phyloP scores from a whole-genome alignment of 2,113 vertebrate genomes.

The Varanus komodoensis region DNA sequence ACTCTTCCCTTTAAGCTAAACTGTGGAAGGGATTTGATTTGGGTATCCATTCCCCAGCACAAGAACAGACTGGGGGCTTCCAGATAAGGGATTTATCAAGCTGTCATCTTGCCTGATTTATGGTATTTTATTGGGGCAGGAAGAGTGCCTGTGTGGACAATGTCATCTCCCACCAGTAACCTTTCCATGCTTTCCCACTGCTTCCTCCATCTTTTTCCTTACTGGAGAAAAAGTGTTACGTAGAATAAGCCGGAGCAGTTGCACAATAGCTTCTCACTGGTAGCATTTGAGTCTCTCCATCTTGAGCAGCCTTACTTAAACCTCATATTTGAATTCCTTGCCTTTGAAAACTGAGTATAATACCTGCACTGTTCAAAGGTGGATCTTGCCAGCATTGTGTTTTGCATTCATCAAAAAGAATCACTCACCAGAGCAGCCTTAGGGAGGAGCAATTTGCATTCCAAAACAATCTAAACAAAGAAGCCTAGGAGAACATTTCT shows the following conservation, averaged over 20 bases:
- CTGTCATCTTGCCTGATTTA: no score
- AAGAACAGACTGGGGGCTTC: not conserved
- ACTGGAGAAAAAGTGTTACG: no score
- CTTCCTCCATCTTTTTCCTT: no score
- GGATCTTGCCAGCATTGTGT: not conserved
- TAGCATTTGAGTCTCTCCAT: no score
- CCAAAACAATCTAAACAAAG: not conserved
- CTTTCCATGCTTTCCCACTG: no score
- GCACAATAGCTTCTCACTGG: no score
- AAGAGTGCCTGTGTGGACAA: no score
- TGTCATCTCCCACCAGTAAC: no score
- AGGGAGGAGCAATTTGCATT: not conserved
- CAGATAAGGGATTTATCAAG: no score
- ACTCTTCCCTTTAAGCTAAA: no score
- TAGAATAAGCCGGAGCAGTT: no score
- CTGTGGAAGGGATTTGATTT: not conserved
- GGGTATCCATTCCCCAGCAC: not conserved
- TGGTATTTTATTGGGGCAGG: no score
- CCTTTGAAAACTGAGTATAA: not conserved
- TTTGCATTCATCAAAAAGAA: constrained; percentile 1
- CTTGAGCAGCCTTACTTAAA: not conserved
- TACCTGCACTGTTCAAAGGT: not conserved
- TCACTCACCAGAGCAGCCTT: not conserved
- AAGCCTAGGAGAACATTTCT: not conserved
- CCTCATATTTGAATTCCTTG: not conserved